Percentiles rank a stretch among this genome's conserved stretches.
Evolutionary conservation across 2,888 invertebrate genomes (phyloP).

Genomic region (Neoaliturus tenellus): DNA sequence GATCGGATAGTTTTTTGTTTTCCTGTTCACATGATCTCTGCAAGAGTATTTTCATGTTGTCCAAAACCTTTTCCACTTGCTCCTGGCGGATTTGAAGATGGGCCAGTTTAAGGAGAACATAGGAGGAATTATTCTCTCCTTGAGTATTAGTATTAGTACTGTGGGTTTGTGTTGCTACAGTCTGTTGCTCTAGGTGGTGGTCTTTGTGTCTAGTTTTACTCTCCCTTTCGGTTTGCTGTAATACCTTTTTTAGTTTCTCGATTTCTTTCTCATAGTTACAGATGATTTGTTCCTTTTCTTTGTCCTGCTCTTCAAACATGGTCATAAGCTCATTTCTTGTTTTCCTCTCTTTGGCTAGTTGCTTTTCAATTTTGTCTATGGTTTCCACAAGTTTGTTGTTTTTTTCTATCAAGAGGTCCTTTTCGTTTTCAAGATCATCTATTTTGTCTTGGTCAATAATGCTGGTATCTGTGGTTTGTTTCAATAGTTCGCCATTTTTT

Average conservation of each 20-base stretch:
- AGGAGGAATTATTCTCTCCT: background rate
- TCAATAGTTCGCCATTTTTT: slow-evolving; percentile 20
- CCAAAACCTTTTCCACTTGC: background rate
- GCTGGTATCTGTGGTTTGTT: slow-evolving; percentile 8
- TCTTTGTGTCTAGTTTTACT: background rate
- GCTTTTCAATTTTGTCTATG: slow-evolving; percentile 4
- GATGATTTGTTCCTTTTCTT: background rate
- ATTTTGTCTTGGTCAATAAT: slow-evolving; percentile 5
- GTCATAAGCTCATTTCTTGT: background rate
- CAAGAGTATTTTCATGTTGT: background rate
- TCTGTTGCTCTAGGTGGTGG: background rate
- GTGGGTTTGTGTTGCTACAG: background rate
- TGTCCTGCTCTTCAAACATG: background rate
- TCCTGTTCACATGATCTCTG: background rate
- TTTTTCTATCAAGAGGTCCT: background rate
- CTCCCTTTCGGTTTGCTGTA: background rate
- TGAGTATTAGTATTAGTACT: background rate
- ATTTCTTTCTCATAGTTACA: background rate
- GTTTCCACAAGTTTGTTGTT: slow-evolving; percentile 10
- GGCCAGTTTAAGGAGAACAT: background rate
- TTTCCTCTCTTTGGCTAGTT: slow-evolving; percentile 15
- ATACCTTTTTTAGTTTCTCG: background rate
- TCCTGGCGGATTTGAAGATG: slow-evolving; percentile 22
- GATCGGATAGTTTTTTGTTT: background rate
- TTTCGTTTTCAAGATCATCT: slow-evolving; percentile 25